Percentiles rank a stretch among this genome's conserved stretches.
Evolutionary conservation across 2,888 invertebrate species (phyloP).

Genomic region (Hymenopus coronatus): DNA sequence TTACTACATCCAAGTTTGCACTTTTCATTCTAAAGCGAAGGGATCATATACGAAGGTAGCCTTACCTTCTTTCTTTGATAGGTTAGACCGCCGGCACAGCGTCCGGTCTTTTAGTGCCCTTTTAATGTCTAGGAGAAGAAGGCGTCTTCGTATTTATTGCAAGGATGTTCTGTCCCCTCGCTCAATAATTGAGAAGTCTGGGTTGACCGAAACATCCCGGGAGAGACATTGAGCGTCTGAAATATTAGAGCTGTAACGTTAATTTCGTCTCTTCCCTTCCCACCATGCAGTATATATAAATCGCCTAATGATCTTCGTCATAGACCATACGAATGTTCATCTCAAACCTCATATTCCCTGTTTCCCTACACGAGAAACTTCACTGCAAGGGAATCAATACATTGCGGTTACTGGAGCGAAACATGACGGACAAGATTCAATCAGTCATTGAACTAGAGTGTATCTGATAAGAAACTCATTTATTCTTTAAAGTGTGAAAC

Average conservation of each 20-base stretch:
- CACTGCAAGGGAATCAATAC: background rate
- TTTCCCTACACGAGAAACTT: background rate
- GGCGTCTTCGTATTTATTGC: background rate
- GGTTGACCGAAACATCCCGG: slow-evolving; percentile 18
- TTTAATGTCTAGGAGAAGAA: background rate
- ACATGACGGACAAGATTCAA: too few relatives aligned
- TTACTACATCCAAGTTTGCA: background rate
- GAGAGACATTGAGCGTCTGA: slow-evolving; percentile 17
- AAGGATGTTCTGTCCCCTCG: background rate
- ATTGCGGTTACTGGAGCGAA: too few relatives aligned
- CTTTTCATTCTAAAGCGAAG: too few relatives aligned
- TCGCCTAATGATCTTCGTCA: slow-evolving; percentile 20
- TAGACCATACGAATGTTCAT: background rate
- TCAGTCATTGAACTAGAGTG: too few relatives aligned
- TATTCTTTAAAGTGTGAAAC: too few relatives aligned
- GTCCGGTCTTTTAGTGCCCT: background rate
- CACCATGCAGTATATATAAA: slow-evolving; percentile 10
- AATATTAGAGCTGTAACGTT: slow-evolving; percentile 21
- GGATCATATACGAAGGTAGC: background rate
- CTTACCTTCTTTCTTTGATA: background rate
- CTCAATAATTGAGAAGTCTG: slow-evolving; percentile 24
- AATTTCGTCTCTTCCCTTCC: background rate
- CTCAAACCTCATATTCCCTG: background rate
- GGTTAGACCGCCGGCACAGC: background rate
- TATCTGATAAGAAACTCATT: too few relatives aligned